phyloP scores from a whole-genome alignment of 2,113 vertebrate species.

The Cathartes aura region DNA sequence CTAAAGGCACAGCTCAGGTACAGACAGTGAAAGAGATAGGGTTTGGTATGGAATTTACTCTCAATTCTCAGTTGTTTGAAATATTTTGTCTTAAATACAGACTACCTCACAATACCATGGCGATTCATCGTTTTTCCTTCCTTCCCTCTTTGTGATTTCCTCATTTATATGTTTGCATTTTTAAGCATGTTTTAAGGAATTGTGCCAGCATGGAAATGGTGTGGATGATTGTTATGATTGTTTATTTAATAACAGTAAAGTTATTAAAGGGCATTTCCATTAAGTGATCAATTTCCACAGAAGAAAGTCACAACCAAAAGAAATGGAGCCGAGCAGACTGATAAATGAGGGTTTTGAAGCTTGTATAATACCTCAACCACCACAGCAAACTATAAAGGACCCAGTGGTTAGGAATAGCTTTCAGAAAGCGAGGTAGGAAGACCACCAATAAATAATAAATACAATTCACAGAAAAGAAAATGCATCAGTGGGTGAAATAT shows the following conservation, averaged over 20 bases:
- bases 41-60: background rate
- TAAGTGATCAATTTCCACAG: background rate
- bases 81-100: background rate
- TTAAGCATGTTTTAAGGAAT: constrained; percentile 69
- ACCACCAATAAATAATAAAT: background rate
- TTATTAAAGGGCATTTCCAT: background rate
- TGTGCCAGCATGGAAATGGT: constrained; percentile 63
- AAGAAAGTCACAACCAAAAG: constrained; percentile 22
- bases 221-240: constrained; percentile 21
- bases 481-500: background rate
- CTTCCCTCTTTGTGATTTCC: constrained; percentile 14
- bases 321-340: background rate
- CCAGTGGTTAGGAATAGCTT: background rate
- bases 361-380: background rate
- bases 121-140: background rate
- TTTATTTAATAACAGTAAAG: constrained; percentile 44
- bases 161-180: constrained; percentile 37
- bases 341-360: background rate
- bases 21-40: background rate
- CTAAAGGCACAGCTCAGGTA: background rate
- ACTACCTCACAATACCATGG: background rate
- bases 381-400: background rate
- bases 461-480: background rate
- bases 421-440: background rate
- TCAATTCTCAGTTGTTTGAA: background rate